Percentiles rank a stretch among this genome's conserved stretches.
Evolutionary conservation across 2,113 vertebrate species (phyloP).

Genomic region (Lasiurus borealis): DNA sequence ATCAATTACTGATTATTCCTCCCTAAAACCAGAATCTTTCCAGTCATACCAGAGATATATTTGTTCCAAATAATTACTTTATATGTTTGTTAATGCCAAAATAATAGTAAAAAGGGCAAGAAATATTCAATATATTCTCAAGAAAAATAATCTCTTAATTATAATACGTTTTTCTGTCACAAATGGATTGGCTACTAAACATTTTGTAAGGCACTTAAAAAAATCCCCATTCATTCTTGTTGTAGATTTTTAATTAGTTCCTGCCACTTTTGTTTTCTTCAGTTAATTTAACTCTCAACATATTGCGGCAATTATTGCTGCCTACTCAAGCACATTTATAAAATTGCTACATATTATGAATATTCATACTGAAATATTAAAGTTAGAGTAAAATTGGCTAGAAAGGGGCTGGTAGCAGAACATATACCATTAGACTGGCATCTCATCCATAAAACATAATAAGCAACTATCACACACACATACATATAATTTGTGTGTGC

Average conservation of each 20-base stretch:
- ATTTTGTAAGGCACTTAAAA: conserved; percentile 69
- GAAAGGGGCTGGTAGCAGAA: neutral
- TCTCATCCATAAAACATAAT: neutral
- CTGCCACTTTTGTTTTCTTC: conserved; percentile 72
- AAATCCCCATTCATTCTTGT: conserved; percentile 52
- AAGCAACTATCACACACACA: neutral
- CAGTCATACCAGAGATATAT: neutral
- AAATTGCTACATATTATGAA: conserved; percentile 65
- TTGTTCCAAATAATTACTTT: conserved; percentile 46
- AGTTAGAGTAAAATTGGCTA: conserved; percentile 29
- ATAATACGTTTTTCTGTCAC: conserved; percentile 52
- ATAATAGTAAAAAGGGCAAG: conserved; percentile 27
- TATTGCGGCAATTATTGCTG: conserved; percentile 68
- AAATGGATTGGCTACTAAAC: conserved; percentile 66
- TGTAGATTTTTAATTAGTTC: conserved; percentile 75
- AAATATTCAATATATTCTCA: conserved; percentile 24
- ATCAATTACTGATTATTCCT: conserved; percentile 2
- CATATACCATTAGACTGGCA: neutral
- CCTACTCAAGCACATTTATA: conserved; percentile 69
- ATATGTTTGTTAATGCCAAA: conserved; percentile 41
- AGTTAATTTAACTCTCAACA: conserved; percentile 74
- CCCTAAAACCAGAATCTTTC: neutral
- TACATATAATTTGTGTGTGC: neutral
- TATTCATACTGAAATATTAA: conserved; percentile 63
- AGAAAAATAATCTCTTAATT: conserved; percentile 60